These are phyloP conservation scores for Brachionus calyciflorus DNA, from an alignment of 1,140 invertebrate species.

Conservation along the genomic window DNA sequence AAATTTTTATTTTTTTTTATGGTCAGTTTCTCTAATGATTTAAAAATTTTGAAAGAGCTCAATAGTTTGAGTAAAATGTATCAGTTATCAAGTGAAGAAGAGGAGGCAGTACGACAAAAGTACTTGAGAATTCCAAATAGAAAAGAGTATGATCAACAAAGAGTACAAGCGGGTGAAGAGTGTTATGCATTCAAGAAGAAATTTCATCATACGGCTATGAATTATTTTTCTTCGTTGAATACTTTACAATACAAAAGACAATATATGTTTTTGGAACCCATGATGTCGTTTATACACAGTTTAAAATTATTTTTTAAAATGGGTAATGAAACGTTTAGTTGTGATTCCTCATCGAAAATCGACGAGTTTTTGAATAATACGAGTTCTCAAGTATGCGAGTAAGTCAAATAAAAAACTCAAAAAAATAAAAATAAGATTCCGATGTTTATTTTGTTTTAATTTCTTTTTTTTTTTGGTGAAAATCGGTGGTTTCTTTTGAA, in stretches of 20 bases:
- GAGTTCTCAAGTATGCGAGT: constrained; percentile 10
- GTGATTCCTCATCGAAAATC: constrained; percentile 12
- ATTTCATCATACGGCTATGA: constrained; percentile 14
- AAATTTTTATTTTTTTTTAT: neutral
- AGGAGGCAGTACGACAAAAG: neutral
- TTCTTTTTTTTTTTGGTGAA: too few species aligned
- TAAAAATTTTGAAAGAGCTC: constrained; percentile 1
- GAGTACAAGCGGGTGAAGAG: constrained; percentile 16
- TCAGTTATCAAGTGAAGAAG: constrained; percentile 13
- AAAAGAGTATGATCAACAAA: constrained; percentile 33
- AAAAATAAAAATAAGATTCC: too few species aligned
- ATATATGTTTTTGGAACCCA: constrained; percentile 19
- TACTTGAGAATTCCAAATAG: constrained; percentile 1
- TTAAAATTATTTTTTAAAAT: constrained; percentile 31
- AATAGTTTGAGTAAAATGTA: neutral
- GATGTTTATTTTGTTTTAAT: too few species aligned
- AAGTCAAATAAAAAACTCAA: neutral
- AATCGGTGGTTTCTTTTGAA: too few species aligned
- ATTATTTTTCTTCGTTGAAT: constrained; percentile 26
- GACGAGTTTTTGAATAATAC: constrained; percentile 23
- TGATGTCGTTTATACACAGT: constrained; percentile 29
- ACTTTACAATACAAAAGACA: constrained; percentile 31
- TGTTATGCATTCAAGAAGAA: constrained; percentile 20
- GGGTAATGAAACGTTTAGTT: constrained; percentile 14
- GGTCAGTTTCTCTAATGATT: too few species aligned